Conservation (phyloP, 2,888 invertebrate genomes). For the Herminia tarsipennalis region DNA sequence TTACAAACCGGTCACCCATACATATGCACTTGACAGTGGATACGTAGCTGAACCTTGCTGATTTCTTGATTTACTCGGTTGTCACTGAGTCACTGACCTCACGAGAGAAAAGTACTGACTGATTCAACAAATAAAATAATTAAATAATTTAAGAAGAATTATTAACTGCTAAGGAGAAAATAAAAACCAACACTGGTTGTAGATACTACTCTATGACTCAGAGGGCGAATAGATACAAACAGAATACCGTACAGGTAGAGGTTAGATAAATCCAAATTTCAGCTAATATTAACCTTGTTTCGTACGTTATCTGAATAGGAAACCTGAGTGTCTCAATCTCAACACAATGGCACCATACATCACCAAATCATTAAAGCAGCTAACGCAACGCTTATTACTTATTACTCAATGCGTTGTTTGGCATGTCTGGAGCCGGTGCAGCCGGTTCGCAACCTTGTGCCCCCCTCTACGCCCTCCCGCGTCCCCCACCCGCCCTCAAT, state of each 20-base stretch:
- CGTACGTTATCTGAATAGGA: slow-evolving; percentile 42
- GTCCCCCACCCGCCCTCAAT: slow-evolving; percentile 49
- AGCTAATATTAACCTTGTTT: slow-evolving; percentile 39
- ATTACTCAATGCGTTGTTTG: slow-evolving; percentile 79
- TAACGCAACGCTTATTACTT: slow-evolving; percentile 76
- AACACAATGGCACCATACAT: slow-evolving; percentile 67
- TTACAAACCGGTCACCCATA: too few relatives aligned
- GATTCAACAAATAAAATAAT: too few relatives aligned
- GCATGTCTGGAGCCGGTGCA: slow-evolving; percentile 71
- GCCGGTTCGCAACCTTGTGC: slow-evolving; percentile 80
- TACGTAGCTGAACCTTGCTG: too few relatives aligned
- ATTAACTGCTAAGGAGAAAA: too few relatives aligned
- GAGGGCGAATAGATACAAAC: neutral
- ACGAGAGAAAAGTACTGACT: too few relatives aligned
- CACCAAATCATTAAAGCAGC: slow-evolving; percentile 64
- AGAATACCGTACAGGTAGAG: neutral
- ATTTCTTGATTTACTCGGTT: too few relatives aligned
- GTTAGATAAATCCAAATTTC: too few relatives aligned
- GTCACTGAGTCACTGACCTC: too few relatives aligned
- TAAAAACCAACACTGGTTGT: too few relatives aligned
- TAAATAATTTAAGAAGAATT: too few relatives aligned
- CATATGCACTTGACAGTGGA: too few relatives aligned
- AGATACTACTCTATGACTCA: too few relatives aligned
- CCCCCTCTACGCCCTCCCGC: slow-evolving; percentile 41
- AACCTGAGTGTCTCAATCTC: slow-evolving; percentile 48